phyloP scores from a whole-genome alignment of 2,797 vertebrate genomes.

The Esox masquinongy region DNA sequence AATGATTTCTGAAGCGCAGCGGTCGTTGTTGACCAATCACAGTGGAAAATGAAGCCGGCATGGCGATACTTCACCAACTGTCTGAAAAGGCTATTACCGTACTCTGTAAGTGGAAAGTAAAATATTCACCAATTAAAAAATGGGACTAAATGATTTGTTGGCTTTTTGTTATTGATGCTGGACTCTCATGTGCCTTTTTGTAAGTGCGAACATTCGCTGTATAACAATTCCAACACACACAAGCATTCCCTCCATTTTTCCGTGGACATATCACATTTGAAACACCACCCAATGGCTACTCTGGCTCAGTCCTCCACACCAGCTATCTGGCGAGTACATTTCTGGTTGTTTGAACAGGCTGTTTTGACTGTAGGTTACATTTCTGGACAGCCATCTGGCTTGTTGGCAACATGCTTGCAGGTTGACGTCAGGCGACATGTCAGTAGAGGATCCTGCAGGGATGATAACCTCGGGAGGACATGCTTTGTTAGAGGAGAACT shows the following conservation, averaged over 20 bases:
- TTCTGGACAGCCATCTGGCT: conserved; percentile 30
- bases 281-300: conserved; percentile 3
- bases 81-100: background rate
- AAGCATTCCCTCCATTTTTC: background rate
- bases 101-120: background rate
- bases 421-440: conserved; percentile 61
- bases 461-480: conserved; percentile 54
- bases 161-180: background rate
- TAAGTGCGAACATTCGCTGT: background rate
- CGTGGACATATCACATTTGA: background rate
- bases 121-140: background rate
- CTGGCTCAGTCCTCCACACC: conserved; percentile 30
- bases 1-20: no score
- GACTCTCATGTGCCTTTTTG: background rate
- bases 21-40: no score
- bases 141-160: background rate
- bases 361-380: conserved; percentile 30
- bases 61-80: no score
- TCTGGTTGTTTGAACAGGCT: conserved; percentile 2
- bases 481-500: conserved; percentile 57
- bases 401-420: conserved; percentile 30
- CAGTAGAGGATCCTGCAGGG: conserved; percentile 41
- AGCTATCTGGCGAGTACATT: conserved; percentile 22
- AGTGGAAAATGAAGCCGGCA: no score
- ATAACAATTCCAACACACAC: background rate